A percentile compares a stretch with the other conserved stretches of the same genome.
phyloP scores from a whole-genome alignment of 2,797 vertebrate genomes.

The Bufotes viridis region DNA sequence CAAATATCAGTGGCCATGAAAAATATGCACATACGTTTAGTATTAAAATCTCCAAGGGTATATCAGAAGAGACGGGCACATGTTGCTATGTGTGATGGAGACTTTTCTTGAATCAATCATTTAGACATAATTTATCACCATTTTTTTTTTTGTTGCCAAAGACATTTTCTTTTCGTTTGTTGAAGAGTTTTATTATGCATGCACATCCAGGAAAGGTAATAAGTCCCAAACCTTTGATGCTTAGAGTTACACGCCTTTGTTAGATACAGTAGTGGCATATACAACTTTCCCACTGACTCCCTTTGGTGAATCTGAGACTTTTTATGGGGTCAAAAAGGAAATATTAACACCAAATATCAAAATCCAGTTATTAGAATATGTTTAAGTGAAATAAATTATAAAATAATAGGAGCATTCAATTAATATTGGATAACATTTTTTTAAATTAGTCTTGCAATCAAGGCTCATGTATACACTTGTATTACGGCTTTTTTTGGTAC shows the following conservation, averaged over 20 bases:
- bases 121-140: constrained; percentile 86
- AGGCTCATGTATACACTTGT: no score
- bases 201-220: constrained; percentile 73
- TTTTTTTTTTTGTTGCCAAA: constrained; percentile 81
- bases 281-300: constrained; percentile 68
- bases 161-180: constrained; percentile 79
- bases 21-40: constrained; percentile 99
- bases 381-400: no score
- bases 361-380: not conserved
- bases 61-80: constrained; percentile 90
- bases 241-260: constrained; percentile 79
- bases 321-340: not conserved
- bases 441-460: no score
- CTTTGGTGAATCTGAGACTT: not conserved
- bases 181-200: constrained; percentile 79
- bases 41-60: constrained; percentile 94
- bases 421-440: no score
- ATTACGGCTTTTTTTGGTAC: no score
- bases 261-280: constrained; percentile 71
- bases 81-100: constrained; percentile 82
- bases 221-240: constrained; percentile 76
- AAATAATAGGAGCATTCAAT: no score
- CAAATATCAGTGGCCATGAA: constrained; percentile 95
- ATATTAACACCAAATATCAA: not conserved
- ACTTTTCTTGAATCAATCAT: constrained; percentile 85